phyloP scores from a whole-genome alignment of 2,888 invertebrate species.

The Heliconius ethilla region DNA sequence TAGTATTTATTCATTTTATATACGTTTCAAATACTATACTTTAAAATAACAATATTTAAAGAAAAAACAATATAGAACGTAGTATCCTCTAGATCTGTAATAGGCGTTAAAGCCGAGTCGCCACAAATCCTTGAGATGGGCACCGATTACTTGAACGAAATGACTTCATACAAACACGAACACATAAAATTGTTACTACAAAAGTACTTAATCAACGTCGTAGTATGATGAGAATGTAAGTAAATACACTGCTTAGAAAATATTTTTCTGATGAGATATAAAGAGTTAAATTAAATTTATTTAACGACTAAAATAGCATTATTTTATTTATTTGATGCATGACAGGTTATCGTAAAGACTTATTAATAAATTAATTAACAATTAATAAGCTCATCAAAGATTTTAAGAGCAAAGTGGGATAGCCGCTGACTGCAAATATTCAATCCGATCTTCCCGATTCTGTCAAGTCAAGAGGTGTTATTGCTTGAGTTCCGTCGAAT shows the following conservation, averaged over 20 bases:
- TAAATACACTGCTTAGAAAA: neutral
- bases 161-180: neutral
- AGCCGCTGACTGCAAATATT: too few species aligned
- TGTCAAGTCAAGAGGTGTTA: too few species aligned
- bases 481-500: too few species aligned
- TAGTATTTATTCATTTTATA: neutral
- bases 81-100: conserved; percentile 10
- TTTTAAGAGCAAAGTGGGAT: too few species aligned
- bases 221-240: neutral
- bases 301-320: too few species aligned
- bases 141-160: neutral
- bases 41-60: neutral
- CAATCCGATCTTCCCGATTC: too few species aligned
- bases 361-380: too few species aligned
- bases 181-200: neutral
- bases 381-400: too few species aligned
- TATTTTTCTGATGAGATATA: neutral
- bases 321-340: neutral
- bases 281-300: too few species aligned
- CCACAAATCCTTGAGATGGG: conserved; percentile 1
- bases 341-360: too few species aligned
- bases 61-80: neutral
- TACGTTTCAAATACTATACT: neutral
- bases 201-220: neutral
- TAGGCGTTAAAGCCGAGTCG: neutral